Evolutionary conservation across 1,140 invertebrate genomes (phyloP), one percentile per base, ranked within the genome.

Genomic region (Chlorops oryzae): DNA sequence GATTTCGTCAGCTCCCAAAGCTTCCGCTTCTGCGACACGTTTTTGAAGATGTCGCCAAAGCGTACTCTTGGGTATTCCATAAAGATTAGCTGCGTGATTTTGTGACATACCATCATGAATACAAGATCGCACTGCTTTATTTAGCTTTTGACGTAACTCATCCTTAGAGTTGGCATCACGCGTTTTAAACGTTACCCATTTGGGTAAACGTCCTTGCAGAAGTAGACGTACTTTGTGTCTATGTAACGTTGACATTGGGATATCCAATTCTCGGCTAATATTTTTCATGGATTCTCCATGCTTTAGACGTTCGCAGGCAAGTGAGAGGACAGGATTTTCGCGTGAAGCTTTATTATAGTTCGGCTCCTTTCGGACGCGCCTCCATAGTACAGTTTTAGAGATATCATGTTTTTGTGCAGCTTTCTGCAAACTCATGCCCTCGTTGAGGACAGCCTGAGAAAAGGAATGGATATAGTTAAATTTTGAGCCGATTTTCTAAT

Each of bases 301-400:
- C 51, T 77, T 73, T 0, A 81, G 59, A 17, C 78, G 76, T 56
- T 75, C 73, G 9, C 78, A 69, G 4, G 79, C 80, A 32, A 76
- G 74, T 38, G 76, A 60, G 50, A 77, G 69, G 32, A 70, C 75
- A 3, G 75, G 76, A 23, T 71, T 65, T 22, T 72, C 75, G 10
- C 78, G 75, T 12, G 71, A 71, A 12, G 70, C 74, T 38, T 74
- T 75, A 56, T 68, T 62, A 50, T 78, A 76, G 0, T 67, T 58
- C 24, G 74, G 72, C 51, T 63, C 54, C 43, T 78, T 79, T 52
- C 78, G 77, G 41, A 81, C 78, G 45, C 78, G 63, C 47, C 80
- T 65, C 80, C 80, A 81, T 18, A 81, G 60, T 3, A 81, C 79
- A 10, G 80, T 81, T 64, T 81, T 81, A 12, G 80, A 80, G 56